phyloP scores from a whole-genome alignment of 2,888 invertebrate genomes.

The Drosophila neotestacea region DNA sequence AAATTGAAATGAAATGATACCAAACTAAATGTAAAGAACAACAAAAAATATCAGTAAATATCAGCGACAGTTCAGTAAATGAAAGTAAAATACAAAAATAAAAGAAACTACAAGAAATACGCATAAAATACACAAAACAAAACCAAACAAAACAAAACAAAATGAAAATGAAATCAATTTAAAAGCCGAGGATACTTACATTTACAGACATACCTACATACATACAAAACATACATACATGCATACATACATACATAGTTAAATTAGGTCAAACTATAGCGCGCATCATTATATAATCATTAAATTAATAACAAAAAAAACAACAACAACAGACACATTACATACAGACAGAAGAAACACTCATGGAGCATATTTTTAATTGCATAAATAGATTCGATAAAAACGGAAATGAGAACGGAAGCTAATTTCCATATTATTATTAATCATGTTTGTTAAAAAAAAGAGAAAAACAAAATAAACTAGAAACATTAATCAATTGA shows the following conservation, averaged over 20 bases:
- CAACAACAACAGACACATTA: conserved; percentile 19
- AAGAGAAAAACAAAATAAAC: conserved; percentile 10
- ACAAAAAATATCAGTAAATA: conserved; percentile 74
- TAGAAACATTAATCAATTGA: conserved; percentile 1
- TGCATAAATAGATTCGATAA: conserved; percentile 16
- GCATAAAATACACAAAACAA: conserved; percentile 42
- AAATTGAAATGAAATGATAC: conserved; percentile 40
- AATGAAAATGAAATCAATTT: conserved; percentile 18
- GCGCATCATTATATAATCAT: conserved; percentile 73
- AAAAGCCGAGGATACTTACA: conserved; percentile 33
- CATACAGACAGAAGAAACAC: conserved; percentile 25
- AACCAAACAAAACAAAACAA: conserved; percentile 29
- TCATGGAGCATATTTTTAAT: conserved; percentile 42
- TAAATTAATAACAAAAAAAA: conserved; percentile 25
- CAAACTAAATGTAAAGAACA: conserved; percentile 55
- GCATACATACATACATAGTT: conserved; percentile 54
- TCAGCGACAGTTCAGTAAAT: conserved; percentile 62
- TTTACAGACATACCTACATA: conserved; percentile 21
- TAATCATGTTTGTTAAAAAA: conserved; percentile 35
- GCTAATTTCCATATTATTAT: conserved; percentile 46
- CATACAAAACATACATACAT: conserved; percentile 18
- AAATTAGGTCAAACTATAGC: conserved; percentile 72
- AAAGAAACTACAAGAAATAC: conserved; percentile 48
- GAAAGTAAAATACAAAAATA: conserved; percentile 36
- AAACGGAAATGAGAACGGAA: conserved; percentile 26